These are phyloP conservation scores for Pseudopodoces humilis DNA, from an alignment of 2,113 vertebrate species.

Conservation along the genomic window DNA sequence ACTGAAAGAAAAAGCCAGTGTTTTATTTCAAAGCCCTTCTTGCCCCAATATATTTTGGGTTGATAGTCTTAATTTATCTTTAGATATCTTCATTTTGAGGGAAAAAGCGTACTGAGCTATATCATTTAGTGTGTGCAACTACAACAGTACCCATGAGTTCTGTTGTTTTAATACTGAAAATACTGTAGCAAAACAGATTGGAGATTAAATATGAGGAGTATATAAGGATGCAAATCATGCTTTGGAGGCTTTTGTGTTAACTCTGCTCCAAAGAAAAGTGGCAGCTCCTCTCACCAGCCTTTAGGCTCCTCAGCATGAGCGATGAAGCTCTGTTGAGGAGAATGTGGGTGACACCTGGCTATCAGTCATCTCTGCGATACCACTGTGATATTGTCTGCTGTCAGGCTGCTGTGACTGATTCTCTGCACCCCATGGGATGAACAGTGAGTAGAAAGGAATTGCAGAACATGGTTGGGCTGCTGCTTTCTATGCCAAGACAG, in stretches of 20 bases:
- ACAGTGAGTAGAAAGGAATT: neutral
- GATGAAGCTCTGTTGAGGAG: neutral
- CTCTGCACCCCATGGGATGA: neutral
- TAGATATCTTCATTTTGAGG: neutral
- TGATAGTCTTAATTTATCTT: neutral
- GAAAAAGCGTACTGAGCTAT: neutral
- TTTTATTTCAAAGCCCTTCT: neutral
- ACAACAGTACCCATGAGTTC: neutral
- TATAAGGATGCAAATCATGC: neutral
- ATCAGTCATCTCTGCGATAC: neutral
- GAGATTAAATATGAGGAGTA: neutral
- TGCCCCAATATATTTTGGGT: neutral
- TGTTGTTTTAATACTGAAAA: slow-evolving; percentile 33
- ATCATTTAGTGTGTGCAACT: neutral
- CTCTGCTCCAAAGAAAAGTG: neutral
- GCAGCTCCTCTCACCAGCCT: neutral
- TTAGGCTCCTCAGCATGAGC: neutral
- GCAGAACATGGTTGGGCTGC: neutral
- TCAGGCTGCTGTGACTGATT: neutral
- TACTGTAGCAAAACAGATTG: neutral
- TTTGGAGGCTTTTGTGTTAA: neutral
- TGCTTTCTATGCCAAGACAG: neutral
- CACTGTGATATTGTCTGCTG: neutral
- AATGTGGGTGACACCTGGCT: neutral
- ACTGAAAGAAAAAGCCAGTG: neutral